phyloP scores from a whole-genome alignment of 2,113 vertebrate genomes.

The Motacilla tschutschensis region DNA sequence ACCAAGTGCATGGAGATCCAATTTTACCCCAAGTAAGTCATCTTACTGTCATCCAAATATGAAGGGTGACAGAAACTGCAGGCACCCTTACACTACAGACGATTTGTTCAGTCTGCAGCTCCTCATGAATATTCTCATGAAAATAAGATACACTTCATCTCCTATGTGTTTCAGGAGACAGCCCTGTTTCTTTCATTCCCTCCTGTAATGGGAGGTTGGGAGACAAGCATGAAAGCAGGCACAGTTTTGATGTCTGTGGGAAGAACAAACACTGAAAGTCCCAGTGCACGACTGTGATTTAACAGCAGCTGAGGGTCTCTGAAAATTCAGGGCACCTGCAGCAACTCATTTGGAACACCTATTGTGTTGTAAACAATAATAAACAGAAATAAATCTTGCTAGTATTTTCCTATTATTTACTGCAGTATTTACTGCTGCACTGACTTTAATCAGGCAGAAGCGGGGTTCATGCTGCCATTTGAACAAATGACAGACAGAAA shows the following conservation, averaged over 20 bases:
- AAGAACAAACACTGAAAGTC: not conserved
- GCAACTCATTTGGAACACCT: not conserved
- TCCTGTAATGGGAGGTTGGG: not conserved
- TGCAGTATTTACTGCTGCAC: not conserved
- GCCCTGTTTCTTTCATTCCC: not conserved
- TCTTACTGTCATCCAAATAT: not conserved
- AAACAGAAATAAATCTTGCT: not conserved
- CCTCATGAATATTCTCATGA: not conserved
- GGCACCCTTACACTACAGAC: not conserved
- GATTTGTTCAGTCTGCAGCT: not conserved
- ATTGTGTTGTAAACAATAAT: not conserved
- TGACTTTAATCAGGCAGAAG: not conserved
- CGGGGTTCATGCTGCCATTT: not conserved
- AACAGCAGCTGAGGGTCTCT: not conserved
- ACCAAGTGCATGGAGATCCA: not conserved
- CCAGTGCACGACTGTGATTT: fast-evolving
- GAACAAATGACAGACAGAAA: not conserved
- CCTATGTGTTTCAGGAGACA: not conserved
- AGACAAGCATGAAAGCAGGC: not conserved
- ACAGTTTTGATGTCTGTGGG: not conserved
- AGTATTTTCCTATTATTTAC: not conserved
- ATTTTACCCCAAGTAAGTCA: not conserved
- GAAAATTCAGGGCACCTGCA: not conserved
- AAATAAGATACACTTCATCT: not conserved
- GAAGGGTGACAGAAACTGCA: not conserved